Evolutionary conservation across 2,888 invertebrate species (phyloP).

Genomic region (Lasius platythorax): DNA sequence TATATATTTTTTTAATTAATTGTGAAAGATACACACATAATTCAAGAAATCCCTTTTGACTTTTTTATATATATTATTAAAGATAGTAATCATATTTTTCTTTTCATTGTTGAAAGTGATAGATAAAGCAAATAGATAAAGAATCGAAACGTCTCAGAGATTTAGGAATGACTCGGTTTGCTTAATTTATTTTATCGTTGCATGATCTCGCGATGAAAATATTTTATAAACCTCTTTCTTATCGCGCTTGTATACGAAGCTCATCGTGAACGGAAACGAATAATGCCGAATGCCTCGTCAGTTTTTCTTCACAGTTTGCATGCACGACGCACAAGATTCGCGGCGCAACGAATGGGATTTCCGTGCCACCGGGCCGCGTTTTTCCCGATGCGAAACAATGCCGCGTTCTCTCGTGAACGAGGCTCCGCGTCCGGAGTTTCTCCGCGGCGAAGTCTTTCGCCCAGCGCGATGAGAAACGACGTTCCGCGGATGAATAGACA

Average conservation of each 20-base stretch:
- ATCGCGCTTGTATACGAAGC: neutral
- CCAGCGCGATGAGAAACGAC: conserved; percentile 9
- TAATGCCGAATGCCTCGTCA: neutral
- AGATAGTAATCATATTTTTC: neutral
- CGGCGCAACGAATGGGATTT: neutral
- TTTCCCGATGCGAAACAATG: conserved; percentile 16
- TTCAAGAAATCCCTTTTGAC: neutral
- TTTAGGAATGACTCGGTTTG: neutral
- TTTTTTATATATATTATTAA: neutral
- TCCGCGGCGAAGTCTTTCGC: conserved; percentile 21
- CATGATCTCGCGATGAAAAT: neutral
- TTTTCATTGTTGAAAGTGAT: neutral
- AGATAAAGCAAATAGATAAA: neutral
- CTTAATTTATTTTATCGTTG: neutral
- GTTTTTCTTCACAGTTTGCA: neutral
- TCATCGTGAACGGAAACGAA: neutral
- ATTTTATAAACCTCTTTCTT: neutral
- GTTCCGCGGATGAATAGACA: conserved; percentile 36
- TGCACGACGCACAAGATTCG: neutral
- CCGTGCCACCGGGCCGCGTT: neutral
- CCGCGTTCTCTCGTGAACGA: neutral
- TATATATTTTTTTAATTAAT: neutral
- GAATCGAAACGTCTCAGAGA: neutral
- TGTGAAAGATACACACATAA: neutral
- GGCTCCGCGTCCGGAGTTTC: neutral